Evolutionary conservation across 2,888 invertebrate genomes (phyloP), one percentile per base, ranked within the genome.

Genomic region (Aspidiotus rigidus): DNA sequence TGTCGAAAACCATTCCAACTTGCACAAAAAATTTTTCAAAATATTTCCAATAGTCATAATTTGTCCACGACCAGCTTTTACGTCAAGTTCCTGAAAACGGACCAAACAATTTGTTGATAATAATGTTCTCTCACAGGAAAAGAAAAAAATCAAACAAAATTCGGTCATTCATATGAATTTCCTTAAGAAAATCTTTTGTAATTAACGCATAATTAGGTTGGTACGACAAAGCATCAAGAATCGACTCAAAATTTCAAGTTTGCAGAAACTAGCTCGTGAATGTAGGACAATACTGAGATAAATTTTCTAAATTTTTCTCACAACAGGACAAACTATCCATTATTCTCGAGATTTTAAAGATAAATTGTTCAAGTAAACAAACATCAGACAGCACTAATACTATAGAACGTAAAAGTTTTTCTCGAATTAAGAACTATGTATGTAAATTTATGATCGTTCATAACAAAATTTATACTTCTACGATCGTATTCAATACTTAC

Each of bases 1-100:
- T 0, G 99, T 99, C 56, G 93, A 93, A 80, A 96, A 99, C 98
- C 99, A 99, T 78, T 99, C 99, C 70, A 99, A 82, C 78, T 98
- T 96, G 71, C 92, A 88, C 67, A 98, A 83, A 84, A 93, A 93
- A 78, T 94, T 93, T 56, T 93, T 85, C 15, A 92, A 83, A 81
- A 98, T 88, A 74, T 91, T 90, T 0, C 99, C 99, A 70, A 99
- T 89, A 28, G 89, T 89, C 83, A 96, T 90, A 69, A 83, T 81
- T 78, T 95, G 93, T 11, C 98, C 98, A 57, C 97, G 95, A 13
- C 99, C 99, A 15, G 99, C 98, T 78, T 97, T 93, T 0, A 96
- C 96, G 78, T 99, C 99, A 73, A 99, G 82, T 78, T 96, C 94
- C 84, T 87, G 77, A n/a, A 28, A 28, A 77, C 78, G 62, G 71